Percentiles rank a stretch among this genome's conserved stretches.
Conservation (phyloP, 1,140 invertebrate genomes). For the Temnothorax longispinosus region DNA sequence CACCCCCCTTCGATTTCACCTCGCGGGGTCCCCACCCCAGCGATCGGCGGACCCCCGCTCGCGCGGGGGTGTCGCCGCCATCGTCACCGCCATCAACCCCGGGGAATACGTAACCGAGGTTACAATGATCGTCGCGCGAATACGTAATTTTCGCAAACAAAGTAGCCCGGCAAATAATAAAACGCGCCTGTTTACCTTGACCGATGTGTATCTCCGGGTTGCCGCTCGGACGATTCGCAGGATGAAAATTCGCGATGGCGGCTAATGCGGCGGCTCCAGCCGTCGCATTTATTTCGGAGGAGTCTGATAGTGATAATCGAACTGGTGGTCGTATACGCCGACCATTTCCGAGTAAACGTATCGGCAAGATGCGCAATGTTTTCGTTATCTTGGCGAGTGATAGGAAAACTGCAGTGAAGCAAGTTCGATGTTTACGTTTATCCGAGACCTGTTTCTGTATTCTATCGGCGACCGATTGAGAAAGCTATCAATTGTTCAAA, state of each 20-base stretch:
- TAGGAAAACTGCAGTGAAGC: neutral
- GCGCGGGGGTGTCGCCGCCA: conserved; percentile 42
- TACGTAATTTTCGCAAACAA: conserved; percentile 86
- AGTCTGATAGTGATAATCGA: conserved; percentile 23
- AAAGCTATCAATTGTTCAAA: neutral
- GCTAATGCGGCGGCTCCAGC: neutral
- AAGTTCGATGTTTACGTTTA: neutral
- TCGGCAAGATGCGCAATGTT: neutral
- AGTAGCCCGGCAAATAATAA: conserved; percentile 85
- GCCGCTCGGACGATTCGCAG: neutral
- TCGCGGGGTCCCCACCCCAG: conserved; percentile 31
- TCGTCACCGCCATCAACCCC: conserved; percentile 56
- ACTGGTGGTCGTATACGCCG: neutral
- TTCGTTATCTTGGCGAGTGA: neutral
- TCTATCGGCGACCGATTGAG: neutral
- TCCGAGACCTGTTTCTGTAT: neutral
- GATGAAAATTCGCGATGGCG: conserved; percentile 42
- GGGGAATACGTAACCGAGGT: conserved; percentile 81
- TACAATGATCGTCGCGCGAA: conserved; percentile 85
- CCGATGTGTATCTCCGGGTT: conserved; percentile 64
- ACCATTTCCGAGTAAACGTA: neutral
- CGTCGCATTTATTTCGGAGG: neutral
- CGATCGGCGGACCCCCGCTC: conserved; percentile 24
- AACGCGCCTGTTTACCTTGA: conserved; percentile 77
- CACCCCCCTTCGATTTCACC: conserved; percentile 17